Conservation (phyloP, 2,113 vertebrate species). For the Planiliza haematocheilus region DNA sequence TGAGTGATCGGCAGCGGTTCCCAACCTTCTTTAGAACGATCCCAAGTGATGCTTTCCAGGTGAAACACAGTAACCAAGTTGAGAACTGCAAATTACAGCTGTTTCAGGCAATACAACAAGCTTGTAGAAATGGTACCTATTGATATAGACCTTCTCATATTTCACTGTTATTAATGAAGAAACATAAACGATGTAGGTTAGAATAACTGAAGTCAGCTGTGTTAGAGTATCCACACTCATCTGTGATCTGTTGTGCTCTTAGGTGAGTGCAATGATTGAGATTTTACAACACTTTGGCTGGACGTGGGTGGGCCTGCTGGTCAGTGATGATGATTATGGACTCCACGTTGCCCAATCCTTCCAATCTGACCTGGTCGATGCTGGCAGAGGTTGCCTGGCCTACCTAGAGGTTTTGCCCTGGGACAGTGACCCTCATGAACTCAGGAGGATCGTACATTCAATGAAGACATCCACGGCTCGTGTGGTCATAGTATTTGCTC, state of each 20-base stretch:
- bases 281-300: constrained; percentile 43
- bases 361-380: constrained; percentile 27
- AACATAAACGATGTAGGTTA: background rate
- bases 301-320: constrained; percentile 52
- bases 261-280: constrained; percentile 50
- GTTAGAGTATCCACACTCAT: background rate
- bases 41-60: constrained; percentile 49
- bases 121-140: background rate
- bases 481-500: constrained; percentile 63
- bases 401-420: constrained; percentile 75
- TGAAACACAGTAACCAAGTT: constrained; percentile 9
- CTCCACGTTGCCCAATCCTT: constrained; percentile 50
- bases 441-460: constrained; percentile 64
- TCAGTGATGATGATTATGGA: constrained; percentile 64
- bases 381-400: constrained; percentile 54
- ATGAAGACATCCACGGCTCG: constrained; percentile 62
- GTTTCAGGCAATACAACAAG: background rate
- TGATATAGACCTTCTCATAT: background rate
- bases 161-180: background rate
- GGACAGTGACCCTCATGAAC: constrained; percentile 54
- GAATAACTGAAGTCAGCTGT: background rate
- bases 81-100: background rate
- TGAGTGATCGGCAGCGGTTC: constrained; percentile 58
- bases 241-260: background rate
- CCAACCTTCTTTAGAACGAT: constrained; percentile 59